Base-by-base conservation (phyloP, 2,113 vertebrate genomes). In the Apistogramma diplotaenia region DNA sequence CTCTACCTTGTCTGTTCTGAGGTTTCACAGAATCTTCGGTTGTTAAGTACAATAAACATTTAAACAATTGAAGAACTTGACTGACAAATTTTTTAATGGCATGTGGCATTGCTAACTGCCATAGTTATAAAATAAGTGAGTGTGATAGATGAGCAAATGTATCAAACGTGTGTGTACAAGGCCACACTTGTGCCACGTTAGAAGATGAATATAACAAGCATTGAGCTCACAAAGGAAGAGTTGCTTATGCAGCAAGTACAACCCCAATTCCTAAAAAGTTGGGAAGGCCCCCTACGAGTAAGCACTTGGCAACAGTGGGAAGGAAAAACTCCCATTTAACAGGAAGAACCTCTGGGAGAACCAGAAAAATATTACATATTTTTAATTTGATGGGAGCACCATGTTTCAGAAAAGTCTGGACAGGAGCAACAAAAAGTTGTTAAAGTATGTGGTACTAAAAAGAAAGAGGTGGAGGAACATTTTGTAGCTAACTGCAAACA, bases 1-100 rank as follows among this genome's bases (percentile, higher is more conserved):
- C 58, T 83, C 51, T 21, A 89, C 76, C 60, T 81, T 76, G 62
- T 78, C 76, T 78, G 29, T 81, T 78, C 59, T 61, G 31, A 76
- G 58, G 58, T 15, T 51, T 56, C 7, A 65, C 29, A 74, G 57
- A 62, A 27, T 37, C 6, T 77, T 15, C 53, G 77, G 56, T 87
- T 76, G 56, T 29, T 78, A 58, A 18, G 37, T 59, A 21, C 81
- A 65, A 78, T 54, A 72, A 88, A 86, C 40, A 78, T 62, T 40
- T 65, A 25, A 81, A 0, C 23, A 46, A 18, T 16, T 49, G 13
- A 55, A 2, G 6, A 58, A 25, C 33, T 35, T 56, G 51, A 86
- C 1, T 70, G 21, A 71, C 23, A 77, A 46, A 19, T 56, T 67
- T 56, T 67, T 15, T 60, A 54, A 79, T 27, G 3, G 37, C 25